These are phyloP conservation scores for Drosophila quinaria DNA, from an alignment of 2,888 invertebrate species.

Conservation along the genomic window DNA sequence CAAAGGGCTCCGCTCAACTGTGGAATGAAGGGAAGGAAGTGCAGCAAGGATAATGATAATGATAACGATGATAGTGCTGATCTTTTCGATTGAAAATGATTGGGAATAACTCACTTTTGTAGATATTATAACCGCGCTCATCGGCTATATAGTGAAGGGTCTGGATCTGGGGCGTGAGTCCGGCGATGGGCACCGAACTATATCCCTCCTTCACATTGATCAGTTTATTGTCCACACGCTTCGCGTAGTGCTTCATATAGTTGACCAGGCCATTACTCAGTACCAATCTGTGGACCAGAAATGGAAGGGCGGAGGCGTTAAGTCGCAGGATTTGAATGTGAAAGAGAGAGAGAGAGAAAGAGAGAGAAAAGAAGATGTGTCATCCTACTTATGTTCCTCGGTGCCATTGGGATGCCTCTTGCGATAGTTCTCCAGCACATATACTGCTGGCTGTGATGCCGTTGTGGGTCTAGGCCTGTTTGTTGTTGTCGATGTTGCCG, in stretches of 20 bases:
- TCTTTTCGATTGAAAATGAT: background rate
- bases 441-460: constrained; percentile 24
- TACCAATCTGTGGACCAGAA: constrained; percentile 57
- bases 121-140: constrained; percentile 72
- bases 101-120: constrained; percentile 59
- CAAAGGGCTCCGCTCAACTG: constrained; percentile 62
- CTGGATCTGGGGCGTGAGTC: constrained; percentile 51
- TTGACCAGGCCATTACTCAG: constrained; percentile 79
- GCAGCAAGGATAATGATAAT: constrained; percentile 6
- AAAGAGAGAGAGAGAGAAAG: background rate
- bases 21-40: constrained; percentile 1
- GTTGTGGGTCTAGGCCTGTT: constrained; percentile 22
- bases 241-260: constrained; percentile 76
- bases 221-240: constrained; percentile 54
- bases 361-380: background rate
- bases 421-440: constrained; percentile 79
- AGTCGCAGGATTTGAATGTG: background rate
- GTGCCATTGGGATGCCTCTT: constrained; percentile 76
- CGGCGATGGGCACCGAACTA: constrained; percentile 71
- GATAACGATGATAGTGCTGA: constrained; percentile 21
- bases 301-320: background rate
- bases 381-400: constrained; percentile 75
- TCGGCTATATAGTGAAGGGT: constrained; percentile 80
- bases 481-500: constrained; percentile 10
- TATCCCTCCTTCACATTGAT: constrained; percentile 80